Evolutionary conservation across 2,797 vertebrate genomes (phyloP).

Genomic region (Knipowitschia caucasica): DNA sequence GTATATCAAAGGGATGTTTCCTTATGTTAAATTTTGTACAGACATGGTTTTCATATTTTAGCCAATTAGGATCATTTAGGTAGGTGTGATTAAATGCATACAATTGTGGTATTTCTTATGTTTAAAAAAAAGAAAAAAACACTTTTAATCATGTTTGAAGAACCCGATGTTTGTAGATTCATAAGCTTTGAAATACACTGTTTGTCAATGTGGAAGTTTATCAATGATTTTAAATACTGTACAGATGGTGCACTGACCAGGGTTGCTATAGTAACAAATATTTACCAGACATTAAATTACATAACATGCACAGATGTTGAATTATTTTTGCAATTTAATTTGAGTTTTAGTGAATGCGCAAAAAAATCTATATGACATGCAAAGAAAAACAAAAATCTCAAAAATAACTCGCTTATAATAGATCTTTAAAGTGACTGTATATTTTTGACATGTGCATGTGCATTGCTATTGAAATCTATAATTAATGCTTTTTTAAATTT

Average conservation of each 20-base stretch:
- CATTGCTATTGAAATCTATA: too few relatives aligned
- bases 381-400: too few relatives aligned
- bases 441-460: too few relatives aligned
- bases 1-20: conserved; percentile 39
- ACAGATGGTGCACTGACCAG: background rate
- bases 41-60: conserved; percentile 28
- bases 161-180: conserved; percentile 27
- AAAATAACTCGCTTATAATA: too few relatives aligned
- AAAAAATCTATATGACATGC: too few relatives aligned
- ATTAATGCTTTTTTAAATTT: too few relatives aligned
- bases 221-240: background rate
- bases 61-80: conserved; percentile 29
- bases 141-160: conserved; percentile 19
- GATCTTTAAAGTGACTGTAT: too few relatives aligned
- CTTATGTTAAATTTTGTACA: conserved; percentile 42
- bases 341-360: too few relatives aligned
- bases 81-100: conserved; percentile 41
- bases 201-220: conserved; percentile 49
- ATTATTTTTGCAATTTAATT: too few relatives aligned
- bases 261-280: too few relatives aligned
- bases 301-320: too few relatives aligned
- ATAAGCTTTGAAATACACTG: conserved; percentile 12
- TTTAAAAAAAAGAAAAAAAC: conserved; percentile 26
- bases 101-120: conserved; percentile 43
- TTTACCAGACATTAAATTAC: too few relatives aligned